Conservation (phyloP, 2,888 invertebrate genomes). For the Lissocephala sabroskyi region DNA sequence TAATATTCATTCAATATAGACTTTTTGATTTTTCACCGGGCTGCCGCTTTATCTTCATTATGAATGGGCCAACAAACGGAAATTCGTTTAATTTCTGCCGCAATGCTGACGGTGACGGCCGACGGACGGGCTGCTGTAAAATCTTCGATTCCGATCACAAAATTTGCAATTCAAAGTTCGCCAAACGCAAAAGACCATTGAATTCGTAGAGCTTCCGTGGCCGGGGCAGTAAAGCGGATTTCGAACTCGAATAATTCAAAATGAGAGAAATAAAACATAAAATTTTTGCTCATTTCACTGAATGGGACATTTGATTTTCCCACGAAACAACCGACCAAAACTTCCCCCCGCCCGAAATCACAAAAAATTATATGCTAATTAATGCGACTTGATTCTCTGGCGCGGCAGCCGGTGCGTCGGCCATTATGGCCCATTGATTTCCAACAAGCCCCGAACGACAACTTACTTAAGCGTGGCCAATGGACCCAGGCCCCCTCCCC, state of each 20-base stretch:
- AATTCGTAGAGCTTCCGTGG: constrained; percentile 3
- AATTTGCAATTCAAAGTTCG: constrained; percentile 32
- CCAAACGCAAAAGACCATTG: constrained; percentile 1
- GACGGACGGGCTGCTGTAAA: background rate
- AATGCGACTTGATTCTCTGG: constrained; percentile 41
- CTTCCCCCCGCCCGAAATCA: no score
- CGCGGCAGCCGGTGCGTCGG: constrained; percentile 8
- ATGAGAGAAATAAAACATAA: no score
- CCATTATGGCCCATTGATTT: constrained; percentile 48
- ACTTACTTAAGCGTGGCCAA: constrained; percentile 46
- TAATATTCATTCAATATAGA: constrained; percentile 20
- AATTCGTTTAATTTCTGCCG: constrained; percentile 12
- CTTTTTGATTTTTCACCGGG: constrained; percentile 6
- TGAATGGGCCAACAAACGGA: constrained; percentile 20
- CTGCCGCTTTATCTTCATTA: constrained; percentile 12
- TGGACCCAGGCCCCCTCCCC: constrained; percentile 1
- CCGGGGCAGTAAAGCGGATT: constrained; percentile 13
- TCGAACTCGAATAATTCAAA: constrained; percentile 8
- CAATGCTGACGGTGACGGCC: background rate
- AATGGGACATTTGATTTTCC: constrained; percentile 35
- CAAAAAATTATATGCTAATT: constrained; percentile 56
- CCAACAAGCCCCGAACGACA: constrained; percentile 51
- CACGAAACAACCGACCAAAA: constrained; percentile 45
- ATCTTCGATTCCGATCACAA: background rate
- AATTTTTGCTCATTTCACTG: constrained; percentile 19